Evolutionary conservation across 2,113 vertebrate species (phyloP), one percentile per base, ranked within the genome.

Genomic region (Cebidichthys violaceus): DNA sequence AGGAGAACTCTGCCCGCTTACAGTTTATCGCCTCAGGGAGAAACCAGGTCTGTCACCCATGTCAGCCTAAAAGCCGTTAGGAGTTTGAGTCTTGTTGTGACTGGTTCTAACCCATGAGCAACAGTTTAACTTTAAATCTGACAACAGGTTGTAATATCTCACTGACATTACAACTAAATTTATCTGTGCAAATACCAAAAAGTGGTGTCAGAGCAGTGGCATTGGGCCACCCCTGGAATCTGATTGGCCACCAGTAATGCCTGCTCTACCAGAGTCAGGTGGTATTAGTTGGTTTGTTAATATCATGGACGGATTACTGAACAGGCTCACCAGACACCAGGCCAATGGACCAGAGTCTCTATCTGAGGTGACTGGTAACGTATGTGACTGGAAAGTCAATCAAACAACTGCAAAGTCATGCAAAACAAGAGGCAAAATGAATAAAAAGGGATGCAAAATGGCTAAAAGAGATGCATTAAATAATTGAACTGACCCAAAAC

Each of bases 41-140:
- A 69, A 72, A 59, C 22, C 31, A 62, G 29, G 22, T 52, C 62
- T 79, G 74, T 65, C 1, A 74, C 18, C 67, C 62, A 60, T 41
- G 22, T 52, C 61, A n/a, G 62, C 8, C 39, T 43, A 5, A 66
- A n/a, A 50, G 70, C 0, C 6, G 50, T 60, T 62, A 22, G 35
- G 43, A 43, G 47, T 39, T 75, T 50, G 18, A n/a, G 29, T 7
- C 18, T 13, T 67, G 29, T 31, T 17, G 52, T 8, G 33, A 70
- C 47, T 24, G 9, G 41, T 45, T 54, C 39, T 73, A n/a, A 39
- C 5, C 15, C 45, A 24, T 55, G 6, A 74, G 22, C 13, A 54
- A 3, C 3, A 54, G 41, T 47, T 9, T 17, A 35, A 62, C 41
- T 47, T 35, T n/a, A 62, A 33, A 33, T 45, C 27, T 27, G 7